Base-by-base conservation (phyloP, 92 coral and sea anemone genomes). In the Epizoanthus scotinus region DNA sequence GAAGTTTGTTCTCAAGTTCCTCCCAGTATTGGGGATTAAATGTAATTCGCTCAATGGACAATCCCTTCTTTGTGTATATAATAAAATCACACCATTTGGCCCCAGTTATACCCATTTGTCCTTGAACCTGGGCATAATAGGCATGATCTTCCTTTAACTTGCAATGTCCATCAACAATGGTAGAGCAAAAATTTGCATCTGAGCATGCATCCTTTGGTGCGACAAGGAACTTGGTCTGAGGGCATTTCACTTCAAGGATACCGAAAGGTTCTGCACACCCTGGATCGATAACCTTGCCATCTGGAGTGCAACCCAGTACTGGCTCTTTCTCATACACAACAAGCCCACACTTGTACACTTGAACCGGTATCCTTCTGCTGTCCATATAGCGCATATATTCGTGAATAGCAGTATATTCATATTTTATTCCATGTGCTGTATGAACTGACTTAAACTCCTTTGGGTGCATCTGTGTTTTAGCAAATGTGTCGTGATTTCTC, bases 41-140 rank as follows among this genome's bases (percentile, higher is more conserved):
- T 25, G 65, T 63, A 22, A 82, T 50, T 64, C 84, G 20, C 2
- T 66, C 50, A 61, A 80, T 80, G 7, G 62, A 50, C 49, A 64
- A 20, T 15, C 77, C 77, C 25, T 53, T 64, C 31, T 44, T 69
- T 14, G 77, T 80, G 42, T 64, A 78, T 9, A 78, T 78, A 29
- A 84, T n/a, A n/a, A n/a, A n/a, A n/a, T n/a, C n/a, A n/a, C n/a
- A n/a, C n/a, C n/a, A n/a, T n/a, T n/a, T n/a, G 3, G 67, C 44
- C 31, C 78, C 70, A n/a, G 88, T 73, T 20, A 84, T 69, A 25
- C 63, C 77, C 66, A 81, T 67, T 52, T 81, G 84, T 53, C 77
- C 84, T 77, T 84, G 87, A 25, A 74, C 70, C 44, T 84, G 87
- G 58, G 78, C 77, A 77, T 84, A 84, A 53, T 84, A 84, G 24